Conservation (phyloP, 1,140 invertebrate species). For the Portunus trituberculatus region DNA sequence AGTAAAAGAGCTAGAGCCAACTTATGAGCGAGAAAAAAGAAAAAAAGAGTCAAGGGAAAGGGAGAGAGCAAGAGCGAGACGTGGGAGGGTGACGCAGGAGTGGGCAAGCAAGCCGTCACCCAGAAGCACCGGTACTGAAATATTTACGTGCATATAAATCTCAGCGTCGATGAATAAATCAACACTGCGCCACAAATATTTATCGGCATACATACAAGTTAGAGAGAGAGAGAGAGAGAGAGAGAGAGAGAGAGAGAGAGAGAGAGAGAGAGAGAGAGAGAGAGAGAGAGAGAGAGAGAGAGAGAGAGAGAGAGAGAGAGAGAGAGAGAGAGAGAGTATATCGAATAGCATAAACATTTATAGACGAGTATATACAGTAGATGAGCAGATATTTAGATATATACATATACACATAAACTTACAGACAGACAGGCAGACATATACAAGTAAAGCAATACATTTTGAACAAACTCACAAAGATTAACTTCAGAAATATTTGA, state of each 20-base stretch:
- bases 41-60: background rate
- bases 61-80: background rate
- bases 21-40: background rate
- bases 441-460: background rate
- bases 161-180: background rate
- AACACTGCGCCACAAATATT: background rate
- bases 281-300: background rate
- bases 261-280: conserved; percentile 20
- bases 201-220: background rate
- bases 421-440: background rate
- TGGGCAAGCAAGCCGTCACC: background rate
- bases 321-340: background rate
- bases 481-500: too few species aligned
- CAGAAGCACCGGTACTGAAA: background rate
- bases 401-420: background rate
- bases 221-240: background rate
- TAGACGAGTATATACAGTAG: background rate
- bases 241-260: conserved; percentile 20
- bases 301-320: conserved; percentile 1
- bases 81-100: background rate
- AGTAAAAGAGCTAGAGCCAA: background rate
- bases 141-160: conserved; percentile 11
- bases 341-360: background rate
- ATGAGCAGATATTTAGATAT: background rate
- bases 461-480: too few species aligned